Conservation (phyloP, 2,888 invertebrate species). For the Caenorhabditis macrosperma region DNA sequence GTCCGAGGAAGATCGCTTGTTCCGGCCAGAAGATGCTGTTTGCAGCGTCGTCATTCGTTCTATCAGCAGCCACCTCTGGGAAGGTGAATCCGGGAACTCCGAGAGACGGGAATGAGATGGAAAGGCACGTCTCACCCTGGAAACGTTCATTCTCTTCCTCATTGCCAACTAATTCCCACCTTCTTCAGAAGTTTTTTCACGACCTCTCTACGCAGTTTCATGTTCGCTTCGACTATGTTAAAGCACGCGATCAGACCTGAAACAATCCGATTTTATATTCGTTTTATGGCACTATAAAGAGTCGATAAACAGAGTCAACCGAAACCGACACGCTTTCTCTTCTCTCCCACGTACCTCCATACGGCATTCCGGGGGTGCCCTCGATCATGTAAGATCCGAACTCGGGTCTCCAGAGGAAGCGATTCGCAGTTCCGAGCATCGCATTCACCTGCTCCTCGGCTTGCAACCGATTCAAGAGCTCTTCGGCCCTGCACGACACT, state of each 20-base stretch:
- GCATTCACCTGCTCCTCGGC: constrained; percentile 81
- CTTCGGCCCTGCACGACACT: constrained; percentile 89
- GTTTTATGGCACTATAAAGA: constrained; percentile 3
- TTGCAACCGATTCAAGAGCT: constrained; percentile 88
- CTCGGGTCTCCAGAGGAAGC: constrained; percentile 92
- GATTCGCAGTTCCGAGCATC: constrained; percentile 77
- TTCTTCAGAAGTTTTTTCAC: constrained; percentile 80
- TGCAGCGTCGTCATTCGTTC: constrained; percentile 86
- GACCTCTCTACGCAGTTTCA: constrained; percentile 89
- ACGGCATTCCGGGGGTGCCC: constrained; percentile 90
- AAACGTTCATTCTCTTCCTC: constrained; percentile 6
- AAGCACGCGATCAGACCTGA: constrained; percentile 89
- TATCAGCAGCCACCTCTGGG: constrained; percentile 85
- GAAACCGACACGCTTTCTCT: constrained; percentile 5
- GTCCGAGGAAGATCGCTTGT: constrained; percentile 93
- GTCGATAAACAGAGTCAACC: constrained; percentile 6
- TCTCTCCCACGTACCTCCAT: constrained; percentile 71
- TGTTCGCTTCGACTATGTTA: constrained; percentile 97
- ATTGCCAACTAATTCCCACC: constrained; percentile 38
- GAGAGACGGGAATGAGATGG: constrained; percentile 92
- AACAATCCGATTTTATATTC: constrained; percentile 19
- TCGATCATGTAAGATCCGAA: constrained; percentile 98
- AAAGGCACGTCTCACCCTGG: constrained; percentile 89
- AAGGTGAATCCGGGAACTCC: constrained; percentile 92
- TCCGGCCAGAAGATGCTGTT: constrained; percentile 94